These are phyloP conservation scores for Dasysyrphus tricinctus DNA, from an alignment of 2,888 invertebrate genomes.

Conservation along the genomic window DNA sequence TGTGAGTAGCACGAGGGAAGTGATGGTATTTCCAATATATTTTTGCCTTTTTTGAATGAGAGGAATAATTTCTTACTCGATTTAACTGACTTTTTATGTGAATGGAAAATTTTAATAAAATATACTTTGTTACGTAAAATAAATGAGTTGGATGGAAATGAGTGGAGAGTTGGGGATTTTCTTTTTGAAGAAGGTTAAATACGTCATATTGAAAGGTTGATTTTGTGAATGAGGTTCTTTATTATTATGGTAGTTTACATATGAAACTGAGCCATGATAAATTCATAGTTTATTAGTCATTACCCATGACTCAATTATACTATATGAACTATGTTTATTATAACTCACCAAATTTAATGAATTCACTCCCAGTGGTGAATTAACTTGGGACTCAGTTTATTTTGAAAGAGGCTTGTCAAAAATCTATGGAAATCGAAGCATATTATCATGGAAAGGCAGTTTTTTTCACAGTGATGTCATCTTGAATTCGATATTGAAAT, in stretches of 20 bases:
- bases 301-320: not conserved
- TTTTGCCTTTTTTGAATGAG: conserved; percentile 40
- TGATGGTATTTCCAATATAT: conserved; percentile 42
- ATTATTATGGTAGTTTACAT: not conserved
- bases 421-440: no score
- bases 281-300: not conserved
- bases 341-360: no score
- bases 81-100: conserved; percentile 13
- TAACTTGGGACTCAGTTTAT: no score
- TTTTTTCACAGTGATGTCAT: no score
- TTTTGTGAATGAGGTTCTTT: not conserved
- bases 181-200: not conserved
- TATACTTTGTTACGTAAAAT: conserved; percentile 45
- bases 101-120: conserved; percentile 34
- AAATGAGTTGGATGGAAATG: conserved; percentile 2
- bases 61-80: not conserved
- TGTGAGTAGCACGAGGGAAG: not conserved
- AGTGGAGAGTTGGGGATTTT: conserved; percentile 45
- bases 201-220: conserved; percentile 36
- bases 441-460: no score
- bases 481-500: no score
- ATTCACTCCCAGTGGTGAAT: no score
- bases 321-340: no score
- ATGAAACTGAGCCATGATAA: not conserved
- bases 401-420: no score